Conservation (phyloP, 1,140 invertebrate genomes). For the Eciton burchellii region DNA sequence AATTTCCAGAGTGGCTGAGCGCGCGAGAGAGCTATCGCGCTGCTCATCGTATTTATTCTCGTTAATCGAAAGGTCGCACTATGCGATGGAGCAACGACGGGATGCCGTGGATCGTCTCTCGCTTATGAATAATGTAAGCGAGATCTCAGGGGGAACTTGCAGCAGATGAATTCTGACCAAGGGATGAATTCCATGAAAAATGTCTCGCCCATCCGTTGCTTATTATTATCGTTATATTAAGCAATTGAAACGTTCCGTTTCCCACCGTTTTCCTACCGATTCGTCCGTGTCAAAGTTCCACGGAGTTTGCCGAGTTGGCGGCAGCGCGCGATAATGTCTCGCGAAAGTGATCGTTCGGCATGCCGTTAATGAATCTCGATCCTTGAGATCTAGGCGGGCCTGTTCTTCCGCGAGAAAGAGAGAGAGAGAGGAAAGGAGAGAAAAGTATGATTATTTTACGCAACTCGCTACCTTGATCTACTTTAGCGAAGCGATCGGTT, state of each 20-base stretch:
- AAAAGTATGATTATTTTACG: too few species aligned
- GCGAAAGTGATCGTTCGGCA: slow-evolving; percentile 7
- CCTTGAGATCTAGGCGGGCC: too few species aligned
- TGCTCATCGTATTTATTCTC: slow-evolving; percentile 42
- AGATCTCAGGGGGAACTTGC: neutral
- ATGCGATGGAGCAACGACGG: neutral
- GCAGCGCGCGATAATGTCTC: neutral
- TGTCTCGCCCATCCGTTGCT: too few species aligned
- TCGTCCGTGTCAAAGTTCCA: slow-evolving; percentile 4
- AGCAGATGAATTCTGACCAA: neutral
- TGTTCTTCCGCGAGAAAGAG: too few species aligned
- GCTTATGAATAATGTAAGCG: slow-evolving; percentile 9
- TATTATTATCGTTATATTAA: neutral
- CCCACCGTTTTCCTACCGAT: neutral
- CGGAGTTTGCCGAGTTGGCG: slow-evolving; percentile 7
- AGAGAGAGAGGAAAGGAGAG: too few species aligned
- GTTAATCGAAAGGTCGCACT: slow-evolving; percentile 35
- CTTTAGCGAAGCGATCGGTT: neutral
- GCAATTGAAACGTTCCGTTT: neutral
- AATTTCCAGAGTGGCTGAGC: too few species aligned
- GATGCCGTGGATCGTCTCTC: neutral
- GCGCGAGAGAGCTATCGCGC: too few species aligned
- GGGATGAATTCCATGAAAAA: neutral
- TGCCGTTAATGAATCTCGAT: neutral
- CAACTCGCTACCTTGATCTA: neutral